phyloP scores from a whole-genome alignment of 2,888 invertebrate genomes.

The Leptopterna dolabrata region DNA sequence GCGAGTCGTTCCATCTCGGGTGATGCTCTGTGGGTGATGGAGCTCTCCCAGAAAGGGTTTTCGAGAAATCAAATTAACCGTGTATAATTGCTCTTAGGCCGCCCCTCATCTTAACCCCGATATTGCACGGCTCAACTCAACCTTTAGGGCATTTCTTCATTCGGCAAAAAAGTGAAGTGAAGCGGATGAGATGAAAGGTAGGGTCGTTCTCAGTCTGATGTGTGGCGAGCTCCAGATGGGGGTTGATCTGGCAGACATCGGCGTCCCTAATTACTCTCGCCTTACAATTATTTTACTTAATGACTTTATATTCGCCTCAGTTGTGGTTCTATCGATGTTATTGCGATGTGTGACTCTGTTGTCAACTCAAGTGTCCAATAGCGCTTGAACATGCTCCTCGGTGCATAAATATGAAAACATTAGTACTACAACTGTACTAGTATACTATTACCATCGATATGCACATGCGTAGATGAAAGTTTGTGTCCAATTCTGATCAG shows the following conservation, averaged over 20 bases:
- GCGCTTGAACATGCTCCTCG: no score
- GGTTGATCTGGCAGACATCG: not conserved
- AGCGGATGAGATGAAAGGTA: constrained; percentile 18
- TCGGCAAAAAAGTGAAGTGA: constrained; percentile 4
- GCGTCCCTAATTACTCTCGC: not conserved
- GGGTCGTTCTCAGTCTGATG: not conserved
- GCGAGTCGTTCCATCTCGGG: not conserved
- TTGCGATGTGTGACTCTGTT: not conserved
- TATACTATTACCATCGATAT: no score
- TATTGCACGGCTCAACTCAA: constrained; percentile 13
- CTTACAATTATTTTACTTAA: not conserved
- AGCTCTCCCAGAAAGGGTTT: constrained; percentile 13
- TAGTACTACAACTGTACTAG: no score
- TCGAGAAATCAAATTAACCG: constrained; percentile 31
- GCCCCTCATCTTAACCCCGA: not conserved
- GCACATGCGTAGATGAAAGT: no score
- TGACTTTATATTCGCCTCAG: not conserved
- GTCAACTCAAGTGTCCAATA: not conserved
- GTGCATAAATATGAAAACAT: no score
- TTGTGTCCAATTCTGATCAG: no score
- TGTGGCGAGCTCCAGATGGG: not conserved
- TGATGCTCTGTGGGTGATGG: no score
- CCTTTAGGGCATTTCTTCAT: constrained; percentile 27
- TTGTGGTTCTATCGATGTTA: not conserved
- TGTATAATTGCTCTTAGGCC: constrained; percentile 15